These are phyloP conservation scores for Oopsacas minuta DNA, from an alignment of 37 sponge, comb jelly and placozoan species.

Conservation along the genomic window DNA sequence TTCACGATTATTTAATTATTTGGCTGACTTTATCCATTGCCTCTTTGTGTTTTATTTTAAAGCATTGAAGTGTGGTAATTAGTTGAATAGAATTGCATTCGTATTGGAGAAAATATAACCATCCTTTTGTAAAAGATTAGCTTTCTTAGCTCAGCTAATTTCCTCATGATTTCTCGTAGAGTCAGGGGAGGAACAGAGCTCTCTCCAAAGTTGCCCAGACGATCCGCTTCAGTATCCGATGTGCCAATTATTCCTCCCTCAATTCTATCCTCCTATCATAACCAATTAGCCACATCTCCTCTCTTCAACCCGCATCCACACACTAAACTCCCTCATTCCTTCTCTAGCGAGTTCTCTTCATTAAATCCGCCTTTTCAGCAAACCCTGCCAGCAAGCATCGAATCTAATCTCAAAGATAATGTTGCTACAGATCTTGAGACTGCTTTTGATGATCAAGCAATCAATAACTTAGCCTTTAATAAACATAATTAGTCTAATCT, in stretches of 20 bases:
- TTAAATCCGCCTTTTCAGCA: not conserved
- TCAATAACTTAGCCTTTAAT: not conserved
- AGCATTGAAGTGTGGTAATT: not conserved
- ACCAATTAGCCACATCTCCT: not conserved
- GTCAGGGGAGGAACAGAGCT: not conserved
- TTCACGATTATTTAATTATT: no score
- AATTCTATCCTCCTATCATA: not conserved
- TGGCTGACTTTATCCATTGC: not conserved
- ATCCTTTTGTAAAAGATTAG: no score
- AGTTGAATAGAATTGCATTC: not conserved
- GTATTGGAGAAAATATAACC: no score
- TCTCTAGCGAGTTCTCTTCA: not conserved
- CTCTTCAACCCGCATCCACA: not conserved
- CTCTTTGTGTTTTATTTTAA: not conserved
- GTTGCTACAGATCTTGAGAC: not conserved
- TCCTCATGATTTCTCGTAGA: not conserved
- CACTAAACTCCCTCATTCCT: not conserved
- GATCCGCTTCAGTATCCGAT: not conserved
- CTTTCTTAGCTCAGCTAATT: no score
- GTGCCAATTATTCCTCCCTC: not conserved
- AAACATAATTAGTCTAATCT: no score
- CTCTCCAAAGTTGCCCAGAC: not conserved
- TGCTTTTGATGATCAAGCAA: not conserved
- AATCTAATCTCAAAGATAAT: not conserved
- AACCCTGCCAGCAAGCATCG: not conserved